Evolutionary conservation across 2,888 invertebrate species (phyloP), one percentile per base, ranked within the genome.

Genomic region (Seira sanloemensis): DNA sequence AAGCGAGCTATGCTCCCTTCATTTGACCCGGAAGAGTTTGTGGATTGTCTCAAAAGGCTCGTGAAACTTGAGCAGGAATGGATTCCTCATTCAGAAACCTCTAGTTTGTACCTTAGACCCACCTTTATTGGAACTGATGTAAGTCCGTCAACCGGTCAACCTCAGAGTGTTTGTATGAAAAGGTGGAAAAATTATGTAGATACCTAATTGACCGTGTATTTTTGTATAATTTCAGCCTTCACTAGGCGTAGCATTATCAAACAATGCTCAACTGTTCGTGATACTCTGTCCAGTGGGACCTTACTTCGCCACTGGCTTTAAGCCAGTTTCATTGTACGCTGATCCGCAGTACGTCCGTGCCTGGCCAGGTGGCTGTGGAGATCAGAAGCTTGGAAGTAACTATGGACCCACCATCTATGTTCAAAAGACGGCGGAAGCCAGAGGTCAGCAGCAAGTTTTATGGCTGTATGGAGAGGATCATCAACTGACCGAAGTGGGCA

Each of bases 71-170:
- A 99, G 91, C 96, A 96, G 90, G 98, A 98, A 92, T 99, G 99
- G 99, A 98, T 99, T 9, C 99, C 99, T 7, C 96, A 97, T 91
- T 95, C 96, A 7, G 95, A 95, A 90, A 93, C 96, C 50, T 95
- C 97, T 90, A 98, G 98, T 90, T 93, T 99, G 54, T 99, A 99
- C 91, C 95, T 99, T 88, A 93, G 99, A 90, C 99, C 99, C 27
- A 98, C 99, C 5, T 92, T 98, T 77, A 98, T 99, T 90, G 99
- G 97, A 84, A 97, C 97, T 83, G 99, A 99, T 93, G 98, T 98
- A 92, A 94, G 95, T 93, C n/a, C n/a, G n/a, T n/a, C n/a, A n/a
- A n/a, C n/a, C n/a, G n/a, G n/a, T n/a, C n/a, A n/a, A n/a, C n/a
- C n/a, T n/a, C n/a, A n/a, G n/a, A n/a, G n/a, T n/a, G n/a, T n/a